Evolutionary conservation across 2,113 vertebrate species (phyloP).

Genomic region (Apaloderma vittatum): DNA sequence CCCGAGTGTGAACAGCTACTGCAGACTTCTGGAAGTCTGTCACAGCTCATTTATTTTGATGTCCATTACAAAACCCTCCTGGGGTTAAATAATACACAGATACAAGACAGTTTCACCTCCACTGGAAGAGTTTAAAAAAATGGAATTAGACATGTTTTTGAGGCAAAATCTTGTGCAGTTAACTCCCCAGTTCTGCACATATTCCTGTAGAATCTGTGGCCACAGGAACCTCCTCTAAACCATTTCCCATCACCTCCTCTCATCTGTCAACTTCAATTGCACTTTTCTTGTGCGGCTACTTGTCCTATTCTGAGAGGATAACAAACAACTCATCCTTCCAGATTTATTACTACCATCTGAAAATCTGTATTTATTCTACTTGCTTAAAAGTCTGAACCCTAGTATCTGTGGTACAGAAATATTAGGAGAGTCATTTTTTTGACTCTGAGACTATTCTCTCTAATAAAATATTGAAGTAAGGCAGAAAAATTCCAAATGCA

Average conservation of each 20-base stretch:
- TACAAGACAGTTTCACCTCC: slow-evolving; percentile 81
- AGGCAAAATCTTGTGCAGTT: slow-evolving; percentile 80
- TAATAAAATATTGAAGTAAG: not conserved
- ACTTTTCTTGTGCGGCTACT: slow-evolving; percentile 63
- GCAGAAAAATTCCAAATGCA: not conserved
- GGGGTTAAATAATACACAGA: slow-evolving; percentile 76
- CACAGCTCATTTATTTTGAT: slow-evolving; percentile 76
- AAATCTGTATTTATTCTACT: not conserved
- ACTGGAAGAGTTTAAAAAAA: slow-evolving; percentile 78
- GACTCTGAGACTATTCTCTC: not conserved
- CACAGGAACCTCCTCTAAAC: slow-evolving; percentile 79
- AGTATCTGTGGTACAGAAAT: not conserved
- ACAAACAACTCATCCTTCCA: slow-evolving; percentile 47
- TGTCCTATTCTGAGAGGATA: slow-evolving; percentile 68
- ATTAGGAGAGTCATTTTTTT: not conserved
- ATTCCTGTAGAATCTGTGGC: slow-evolving; percentile 73
- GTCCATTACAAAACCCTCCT: slow-evolving; percentile 79
- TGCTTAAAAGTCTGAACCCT: not conserved
- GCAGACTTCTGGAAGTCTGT: slow-evolving; percentile 81
- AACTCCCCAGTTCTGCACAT: slow-evolving; percentile 71
- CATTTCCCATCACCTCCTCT: slow-evolving; percentile 78
- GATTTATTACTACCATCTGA: slow-evolving; percentile 29
- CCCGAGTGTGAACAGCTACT: not conserved
- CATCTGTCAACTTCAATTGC: slow-evolving; percentile 78
- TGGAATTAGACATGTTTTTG: slow-evolving; percentile 85